Conservation (phyloP, 2,797 vertebrate species). For the Sebastes hubbsi region DNA sequence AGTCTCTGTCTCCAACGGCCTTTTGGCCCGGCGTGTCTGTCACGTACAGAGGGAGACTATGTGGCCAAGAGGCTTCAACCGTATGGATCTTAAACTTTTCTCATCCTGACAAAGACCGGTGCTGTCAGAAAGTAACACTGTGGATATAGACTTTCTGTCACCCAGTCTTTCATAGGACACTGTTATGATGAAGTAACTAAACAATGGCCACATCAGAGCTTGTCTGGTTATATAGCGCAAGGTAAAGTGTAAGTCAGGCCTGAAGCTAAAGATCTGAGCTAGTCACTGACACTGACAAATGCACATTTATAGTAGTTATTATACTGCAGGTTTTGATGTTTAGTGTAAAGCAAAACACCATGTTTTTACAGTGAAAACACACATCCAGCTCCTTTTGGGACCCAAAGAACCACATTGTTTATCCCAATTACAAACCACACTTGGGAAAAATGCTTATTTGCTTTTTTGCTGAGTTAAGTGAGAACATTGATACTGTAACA, state of each 20-base stretch:
- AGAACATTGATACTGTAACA: neutral
- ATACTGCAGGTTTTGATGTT: neutral
- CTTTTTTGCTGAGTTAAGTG: neutral
- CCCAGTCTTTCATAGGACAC: conserved; percentile 21
- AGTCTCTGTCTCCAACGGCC: conserved; percentile 40
- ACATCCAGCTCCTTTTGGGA: neutral
- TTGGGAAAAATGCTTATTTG: neutral
- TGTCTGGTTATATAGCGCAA: conserved; percentile 23
- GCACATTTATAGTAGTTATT: neutral
- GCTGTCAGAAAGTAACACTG: conserved; percentile 27
- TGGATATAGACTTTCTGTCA: conserved; percentile 58
- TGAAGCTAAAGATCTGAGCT: conserved; percentile 11
- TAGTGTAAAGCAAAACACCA: neutral
- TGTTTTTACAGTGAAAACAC: neutral
- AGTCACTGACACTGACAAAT: conserved; percentile 23
- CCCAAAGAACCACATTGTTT: neutral
- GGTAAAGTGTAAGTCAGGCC: conserved; percentile 32
- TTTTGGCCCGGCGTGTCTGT: conserved; percentile 48
- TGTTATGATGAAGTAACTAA: conserved; percentile 34
- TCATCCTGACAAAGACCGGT: conserved; percentile 50
- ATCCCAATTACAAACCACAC: neutral
- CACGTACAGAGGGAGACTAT: conserved; percentile 34
- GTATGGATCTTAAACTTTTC: conserved; percentile 51
- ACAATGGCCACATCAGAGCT: conserved; percentile 42
- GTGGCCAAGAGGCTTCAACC: conserved; percentile 43